These are phyloP conservation scores for Chiloscyllium punctatum DNA, from an alignment of 2,797 vertebrate species.

Conservation along the genomic window DNA sequence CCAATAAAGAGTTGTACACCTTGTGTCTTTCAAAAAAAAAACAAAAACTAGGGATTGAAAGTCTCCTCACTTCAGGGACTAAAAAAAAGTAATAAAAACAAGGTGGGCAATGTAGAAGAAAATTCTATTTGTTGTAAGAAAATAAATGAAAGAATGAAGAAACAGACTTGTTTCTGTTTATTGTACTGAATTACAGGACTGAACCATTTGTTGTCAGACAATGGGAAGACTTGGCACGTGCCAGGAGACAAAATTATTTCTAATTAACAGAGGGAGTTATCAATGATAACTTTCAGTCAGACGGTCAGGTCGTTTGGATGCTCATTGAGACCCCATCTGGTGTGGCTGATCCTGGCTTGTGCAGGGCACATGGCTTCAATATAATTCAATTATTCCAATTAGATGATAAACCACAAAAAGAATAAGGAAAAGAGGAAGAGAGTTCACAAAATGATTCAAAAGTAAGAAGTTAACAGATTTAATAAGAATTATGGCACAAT, in stretches of 20 bases:
- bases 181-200: background rate
- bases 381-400: slow-evolving; percentile 8
- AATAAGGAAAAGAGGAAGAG: background rate
- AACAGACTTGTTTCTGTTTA: background rate
- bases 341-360: background rate
- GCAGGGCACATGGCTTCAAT: background rate
- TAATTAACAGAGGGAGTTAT: background rate
- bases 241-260: background rate
- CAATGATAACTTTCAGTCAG: background rate
- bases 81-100: background rate
- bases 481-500: background rate
- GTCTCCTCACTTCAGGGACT: no score
- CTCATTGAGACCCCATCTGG: slow-evolving; percentile 3
- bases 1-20: no score
- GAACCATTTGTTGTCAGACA: slow-evolving; percentile 17
- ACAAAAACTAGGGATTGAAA: no score
- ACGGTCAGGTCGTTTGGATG: background rate
- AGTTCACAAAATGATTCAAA: background rate
- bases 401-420: background rate
- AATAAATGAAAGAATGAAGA: background rate
- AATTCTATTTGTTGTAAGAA: background rate
- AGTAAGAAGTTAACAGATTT: background rate
- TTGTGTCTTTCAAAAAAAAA: no score
- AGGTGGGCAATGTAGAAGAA: background rate
- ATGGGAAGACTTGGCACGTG: background rate